phyloP scores from a whole-genome alignment of 1,140 invertebrate genomes.

The Hycleus cichorii region DNA sequence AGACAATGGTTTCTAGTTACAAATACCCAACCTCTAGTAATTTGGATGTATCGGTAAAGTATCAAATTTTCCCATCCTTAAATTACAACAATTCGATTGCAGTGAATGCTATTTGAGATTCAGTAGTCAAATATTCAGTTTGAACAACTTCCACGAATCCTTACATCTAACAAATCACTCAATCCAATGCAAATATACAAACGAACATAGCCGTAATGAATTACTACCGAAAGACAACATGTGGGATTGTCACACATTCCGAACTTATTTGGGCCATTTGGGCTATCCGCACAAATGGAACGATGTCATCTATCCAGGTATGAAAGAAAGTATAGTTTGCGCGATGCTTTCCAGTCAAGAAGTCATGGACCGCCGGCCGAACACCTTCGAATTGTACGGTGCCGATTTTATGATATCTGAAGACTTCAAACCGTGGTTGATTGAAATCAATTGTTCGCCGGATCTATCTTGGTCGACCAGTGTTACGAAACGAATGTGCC shows the following conservation, averaged over 20 bases:
- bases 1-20: constrained; percentile 90
- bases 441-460: constrained; percentile 92
- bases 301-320: constrained; percentile 58
- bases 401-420: constrained; percentile 90
- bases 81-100: constrained; percentile 24
- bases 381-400: constrained; percentile 88
- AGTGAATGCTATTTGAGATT: constrained; percentile 87
- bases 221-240: constrained; percentile 74
- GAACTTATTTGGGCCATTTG: constrained; percentile 62
- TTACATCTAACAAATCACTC: constrained; percentile 92
- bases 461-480: constrained; percentile 83
- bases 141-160: constrained; percentile 87
- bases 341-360: constrained; percentile 81
- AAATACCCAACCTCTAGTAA: constrained; percentile 78
- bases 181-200: constrained; percentile 86
- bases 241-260: constrained; percentile 78
- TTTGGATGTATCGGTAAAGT: constrained; percentile 83
- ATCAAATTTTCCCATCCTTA: neutral
- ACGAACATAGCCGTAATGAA: constrained; percentile 63
- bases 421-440: constrained; percentile 83
- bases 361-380: constrained; percentile 75
- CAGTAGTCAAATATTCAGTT: constrained; percentile 82
- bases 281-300: constrained; percentile 72
- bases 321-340: constrained; percentile 81
- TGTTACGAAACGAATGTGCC: constrained; percentile 79